phyloP scores from a whole-genome alignment of 2,888 invertebrate species.

The Heteromurus nitidus region DNA sequence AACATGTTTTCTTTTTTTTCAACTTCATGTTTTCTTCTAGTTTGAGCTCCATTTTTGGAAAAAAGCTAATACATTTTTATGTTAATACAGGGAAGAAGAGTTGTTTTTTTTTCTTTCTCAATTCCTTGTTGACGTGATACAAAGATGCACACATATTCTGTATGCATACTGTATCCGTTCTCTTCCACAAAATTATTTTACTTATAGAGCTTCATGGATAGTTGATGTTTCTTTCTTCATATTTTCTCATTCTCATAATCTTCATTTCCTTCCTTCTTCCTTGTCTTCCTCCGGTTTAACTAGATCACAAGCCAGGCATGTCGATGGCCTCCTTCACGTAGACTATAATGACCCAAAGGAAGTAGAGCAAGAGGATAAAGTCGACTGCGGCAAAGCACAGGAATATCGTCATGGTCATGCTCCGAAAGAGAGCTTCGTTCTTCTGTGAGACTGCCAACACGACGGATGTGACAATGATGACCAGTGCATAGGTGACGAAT shows the following conservation, averaged over 20 bases:
- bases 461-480: constrained; percentile 73
- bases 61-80: no score
- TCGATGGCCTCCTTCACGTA: constrained; percentile 73
- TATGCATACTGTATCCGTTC: no score
- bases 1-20: no score
- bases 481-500: constrained; percentile 70
- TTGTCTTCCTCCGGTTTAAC: neutral
- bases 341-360: constrained; percentile 74
- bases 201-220: neutral
- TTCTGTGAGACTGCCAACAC: constrained; percentile 73
- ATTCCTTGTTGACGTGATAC: neutral
- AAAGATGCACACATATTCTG: no score
- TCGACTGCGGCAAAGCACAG: constrained; percentile 72
- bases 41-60: no score
- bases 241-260: neutral
- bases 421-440: constrained; percentile 70
- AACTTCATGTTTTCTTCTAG: no score
- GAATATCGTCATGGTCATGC: constrained; percentile 72
- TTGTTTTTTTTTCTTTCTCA: constrained; percentile 1
- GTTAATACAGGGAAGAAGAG: neutral
- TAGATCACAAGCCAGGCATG: constrained; percentile 71
- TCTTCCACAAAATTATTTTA: neutral
- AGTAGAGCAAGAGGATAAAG: constrained; percentile 73
- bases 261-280: neutral
- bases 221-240: constrained; percentile 2